Evolutionary conservation across 1,140 invertebrate species (phyloP), one percentile per base, ranked within the genome.

Genomic region (Magallana ariakensis): DNA sequence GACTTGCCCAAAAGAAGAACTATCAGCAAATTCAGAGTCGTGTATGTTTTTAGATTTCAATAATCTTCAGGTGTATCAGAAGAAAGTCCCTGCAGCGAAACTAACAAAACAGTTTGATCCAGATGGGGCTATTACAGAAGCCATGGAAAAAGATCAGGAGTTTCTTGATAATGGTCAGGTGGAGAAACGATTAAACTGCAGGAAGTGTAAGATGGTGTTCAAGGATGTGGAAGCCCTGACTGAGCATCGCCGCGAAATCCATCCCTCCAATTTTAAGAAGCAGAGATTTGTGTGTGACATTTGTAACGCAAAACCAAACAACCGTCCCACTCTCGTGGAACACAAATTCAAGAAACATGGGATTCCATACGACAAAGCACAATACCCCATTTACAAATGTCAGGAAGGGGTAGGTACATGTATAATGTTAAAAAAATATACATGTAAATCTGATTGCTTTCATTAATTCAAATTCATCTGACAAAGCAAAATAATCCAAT

Each of bases 271-370:
- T 53, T 55, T 9, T 11, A 82, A 82, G 54, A 82, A 56, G 16
- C 15, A 82, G 53, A 82, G 55, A 82, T 82, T 55, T 26, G 55
- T 56, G 46, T 82, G 80, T 82, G 80, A 82, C 54, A 82, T 82
- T n/a, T 82, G 80, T 55, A 55, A 55, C 11, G 53, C 46, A 11
- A 82, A 82, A 55, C 80, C 80, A 0, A 82, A 82, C 55, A 55
- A 54, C 33, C 46, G 19, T n/a, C 19, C 83, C 26, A 87, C 66
- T 55, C 80, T 87, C 11, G 66, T 87, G 1, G 85, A 87, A 87
- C 85, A 87, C n/a, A 87, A 87, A 83, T 87, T 62, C 57, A 87
- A 87, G 60, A 87, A 87, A 55, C 85, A 87, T 87, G 62, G 57
- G 15, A 83, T 87, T 87, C 46, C 80, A 70, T 87, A 87, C 83